Percentiles rank a stretch among this genome's conserved stretches.
Evolutionary conservation across 1,140 invertebrate genomes (phyloP).

Genomic region (Protaetia brevitarsis): DNA sequence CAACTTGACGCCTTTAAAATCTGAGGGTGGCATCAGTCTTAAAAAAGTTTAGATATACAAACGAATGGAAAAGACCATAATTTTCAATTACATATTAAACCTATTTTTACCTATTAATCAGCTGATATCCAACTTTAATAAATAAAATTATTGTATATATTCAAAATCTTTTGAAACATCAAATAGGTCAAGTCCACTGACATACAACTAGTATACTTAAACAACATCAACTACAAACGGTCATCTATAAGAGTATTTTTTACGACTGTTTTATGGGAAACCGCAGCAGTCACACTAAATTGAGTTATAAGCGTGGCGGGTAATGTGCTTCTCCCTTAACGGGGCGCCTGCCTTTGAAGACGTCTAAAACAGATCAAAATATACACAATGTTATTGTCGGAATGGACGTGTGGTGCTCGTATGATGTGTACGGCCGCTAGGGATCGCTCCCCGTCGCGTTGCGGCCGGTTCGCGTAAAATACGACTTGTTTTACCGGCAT

Average conservation of each 20-base stretch:
- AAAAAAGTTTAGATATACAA: no score
- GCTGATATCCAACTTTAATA: no score
- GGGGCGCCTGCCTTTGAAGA: background rate
- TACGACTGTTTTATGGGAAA: conserved; percentile 8
- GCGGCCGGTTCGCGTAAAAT: background rate
- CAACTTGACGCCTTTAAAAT: no score
- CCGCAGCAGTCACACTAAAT: conserved; percentile 13
- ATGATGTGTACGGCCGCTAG: background rate
- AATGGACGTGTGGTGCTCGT: conserved; percentile 4
- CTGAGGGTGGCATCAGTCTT: no score
- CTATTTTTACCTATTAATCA: no score
- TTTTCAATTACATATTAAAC: no score
- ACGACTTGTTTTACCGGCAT: background rate
- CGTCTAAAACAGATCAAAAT: conserved; percentile 12
- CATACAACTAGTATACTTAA: background rate
- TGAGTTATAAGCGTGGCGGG: conserved; percentile 10
- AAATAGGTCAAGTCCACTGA: background rate
- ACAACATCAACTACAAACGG: background rate
- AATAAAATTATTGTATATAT: background rate
- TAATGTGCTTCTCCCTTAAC: background rate
- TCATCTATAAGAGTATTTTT: conserved; percentile 7
- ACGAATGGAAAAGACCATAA: no score
- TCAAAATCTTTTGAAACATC: background rate
- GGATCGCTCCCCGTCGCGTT: background rate
- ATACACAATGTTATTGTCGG: conserved; percentile 17